Evolutionary conservation across 2,888 invertebrate species (phyloP).

Genomic region (Standfussiana lucernea): DNA sequence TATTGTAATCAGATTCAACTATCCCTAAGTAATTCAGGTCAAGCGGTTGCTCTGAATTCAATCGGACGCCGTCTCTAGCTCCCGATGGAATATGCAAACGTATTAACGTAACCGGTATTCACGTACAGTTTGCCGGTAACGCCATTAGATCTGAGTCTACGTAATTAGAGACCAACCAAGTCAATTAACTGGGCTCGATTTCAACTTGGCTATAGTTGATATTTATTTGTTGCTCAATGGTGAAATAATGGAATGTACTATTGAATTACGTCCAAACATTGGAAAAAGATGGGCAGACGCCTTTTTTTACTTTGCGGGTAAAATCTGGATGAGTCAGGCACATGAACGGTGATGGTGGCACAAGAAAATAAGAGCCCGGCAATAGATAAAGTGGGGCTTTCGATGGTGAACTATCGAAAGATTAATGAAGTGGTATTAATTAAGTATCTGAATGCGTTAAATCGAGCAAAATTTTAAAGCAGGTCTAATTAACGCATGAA

Average conservation of each 20-base stretch:
- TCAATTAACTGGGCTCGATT: not conserved
- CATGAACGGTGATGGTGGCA: not conserved
- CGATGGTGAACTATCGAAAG: not conserved
- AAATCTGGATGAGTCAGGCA: not conserved
- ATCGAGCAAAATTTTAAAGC: too few relatives aligned
- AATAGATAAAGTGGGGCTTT: not conserved
- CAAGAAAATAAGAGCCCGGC: not conserved
- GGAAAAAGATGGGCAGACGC: not conserved
- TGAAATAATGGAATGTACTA: not conserved
- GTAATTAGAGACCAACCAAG: not conserved
- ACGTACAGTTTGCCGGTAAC: constrained; percentile 3
- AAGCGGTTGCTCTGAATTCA: constrained; percentile 9
- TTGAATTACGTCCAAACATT: not conserved
- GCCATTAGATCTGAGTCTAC: constrained; percentile 4
- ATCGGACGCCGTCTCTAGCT: constrained; percentile 9
- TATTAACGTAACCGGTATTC: not conserved
- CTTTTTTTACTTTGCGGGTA: not conserved
- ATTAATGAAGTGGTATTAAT: too few relatives aligned
- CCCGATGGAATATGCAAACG: constrained; percentile 18
- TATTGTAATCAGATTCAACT: constrained; percentile 2
- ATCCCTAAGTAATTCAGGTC: constrained; percentile 14
- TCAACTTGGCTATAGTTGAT: not conserved
- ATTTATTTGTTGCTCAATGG: not conserved
- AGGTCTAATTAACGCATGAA: too few relatives aligned
- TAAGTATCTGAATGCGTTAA: too few relatives aligned